Base-by-base conservation (phyloP, 2,888 invertebrate species). In the Drosophila pseudotalamancana region DNA sequence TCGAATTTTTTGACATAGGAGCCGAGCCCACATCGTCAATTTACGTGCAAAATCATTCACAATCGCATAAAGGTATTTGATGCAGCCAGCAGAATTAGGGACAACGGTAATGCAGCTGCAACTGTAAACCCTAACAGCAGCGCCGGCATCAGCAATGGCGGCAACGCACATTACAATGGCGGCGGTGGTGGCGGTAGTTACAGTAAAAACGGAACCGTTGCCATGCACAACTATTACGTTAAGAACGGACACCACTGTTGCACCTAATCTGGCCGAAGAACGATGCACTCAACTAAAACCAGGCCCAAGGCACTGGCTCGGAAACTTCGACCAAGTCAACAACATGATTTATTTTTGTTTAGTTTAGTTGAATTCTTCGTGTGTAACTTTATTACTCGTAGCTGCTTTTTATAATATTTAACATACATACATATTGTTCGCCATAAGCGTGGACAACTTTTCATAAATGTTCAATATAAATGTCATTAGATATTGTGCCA, bases 191-290 rank as follows among this genome's bases (percentile, higher is more conserved):
- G 31, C 39, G 87, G 85, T 54, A 89, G 83, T 63, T 90, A 90
- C 56, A 90, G 90, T 68, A 89, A 85, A 63, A 87, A 78, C 46
- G 86, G 81, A 35, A 81, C 83, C 12, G 64, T 88, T 25, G 71
- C 78, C 53, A 87, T 89, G 75, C 90, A 90, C 66, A 91, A 90
- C 80, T 90, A 90, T 71, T 90, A 90, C 37, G 90, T 91, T 55
- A 90, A 90, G 68, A 91, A 79, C 57, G 91, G 88, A 35, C 91
- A 91, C 69, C 90, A 90, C 71, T 91, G 91, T 72, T 91, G 91
- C 80, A 89, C 91, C 79, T 91, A 91, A 88, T 54, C 34, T 9
- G 35, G 9, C 16, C 18, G 1, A 32, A 32, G 18, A 31, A 3
- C 29, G 23, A 27, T n/a, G 14, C 12, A 21, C 21, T 12, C 19